Evolutionary conservation across 2,797 vertebrate species (phyloP).

Genomic region (Esox lucius): DNA sequence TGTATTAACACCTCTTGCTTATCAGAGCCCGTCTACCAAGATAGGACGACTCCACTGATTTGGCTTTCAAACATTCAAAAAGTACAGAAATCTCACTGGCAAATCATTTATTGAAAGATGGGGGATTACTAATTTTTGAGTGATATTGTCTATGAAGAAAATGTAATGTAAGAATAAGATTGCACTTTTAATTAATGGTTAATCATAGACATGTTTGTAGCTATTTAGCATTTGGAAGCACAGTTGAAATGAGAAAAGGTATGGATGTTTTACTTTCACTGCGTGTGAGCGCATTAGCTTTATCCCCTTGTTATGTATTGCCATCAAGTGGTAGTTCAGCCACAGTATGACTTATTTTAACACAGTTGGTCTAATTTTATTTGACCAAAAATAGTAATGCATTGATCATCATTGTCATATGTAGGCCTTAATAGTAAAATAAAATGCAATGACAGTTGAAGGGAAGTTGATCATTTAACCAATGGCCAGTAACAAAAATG

Average conservation of each 20-base stretch:
- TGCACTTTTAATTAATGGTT: too few species aligned
- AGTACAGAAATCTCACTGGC: too few species aligned
- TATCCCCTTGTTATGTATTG: neutral
- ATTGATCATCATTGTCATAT: neutral
- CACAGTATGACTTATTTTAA: neutral
- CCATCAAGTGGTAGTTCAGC: neutral
- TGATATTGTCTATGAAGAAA: too few species aligned
- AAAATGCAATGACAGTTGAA: neutral
- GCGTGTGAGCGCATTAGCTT: neutral
- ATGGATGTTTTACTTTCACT: neutral
- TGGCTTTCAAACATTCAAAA: too few species aligned
- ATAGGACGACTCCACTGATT: slow-evolving; percentile 66
- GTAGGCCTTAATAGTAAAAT: neutral
- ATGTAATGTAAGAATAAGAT: too few species aligned
- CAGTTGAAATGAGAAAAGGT: neutral
- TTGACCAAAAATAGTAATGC: neutral
- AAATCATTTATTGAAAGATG: too few species aligned
- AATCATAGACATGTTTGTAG: too few species aligned
- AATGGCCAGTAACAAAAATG: too few species aligned
- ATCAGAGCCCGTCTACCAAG: slow-evolving; percentile 68
- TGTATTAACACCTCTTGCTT: slow-evolving; percentile 73
- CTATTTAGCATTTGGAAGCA: too few species aligned
- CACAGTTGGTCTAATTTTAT: neutral
- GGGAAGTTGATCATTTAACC: too few species aligned
- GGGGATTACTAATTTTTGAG: too few species aligned